A percentile compares a stretch with the other conserved stretches of the same genome.
Evolutionary conservation across 2,113 vertebrate species (phyloP).

Genomic region (Theristicus caerulescens): DNA sequence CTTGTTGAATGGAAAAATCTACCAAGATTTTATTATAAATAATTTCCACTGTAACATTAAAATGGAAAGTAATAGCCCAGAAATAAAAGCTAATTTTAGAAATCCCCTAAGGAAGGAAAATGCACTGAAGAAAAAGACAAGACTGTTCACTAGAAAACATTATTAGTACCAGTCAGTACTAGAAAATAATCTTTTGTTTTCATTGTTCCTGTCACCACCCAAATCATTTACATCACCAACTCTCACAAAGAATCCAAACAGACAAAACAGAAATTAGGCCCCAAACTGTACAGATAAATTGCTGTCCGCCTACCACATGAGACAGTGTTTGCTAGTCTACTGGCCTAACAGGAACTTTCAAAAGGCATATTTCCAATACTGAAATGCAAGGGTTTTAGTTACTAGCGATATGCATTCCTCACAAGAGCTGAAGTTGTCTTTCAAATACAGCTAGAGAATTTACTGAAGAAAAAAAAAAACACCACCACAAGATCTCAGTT

Average conservation of each 20-base stretch:
- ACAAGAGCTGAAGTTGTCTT: neutral
- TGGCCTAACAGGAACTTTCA: neutral
- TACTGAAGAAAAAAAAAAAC: neutral
- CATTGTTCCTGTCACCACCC: neutral
- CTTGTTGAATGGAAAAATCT: neutral
- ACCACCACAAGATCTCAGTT: neutral
- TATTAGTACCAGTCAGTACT: conserved; percentile 16
- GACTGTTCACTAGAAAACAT: neutral
- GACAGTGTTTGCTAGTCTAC: fast-evolving
- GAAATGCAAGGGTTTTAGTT: neutral
- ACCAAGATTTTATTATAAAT: neutral
- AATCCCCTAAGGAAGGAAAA: neutral
- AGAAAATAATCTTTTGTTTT: conserved; percentile 43
- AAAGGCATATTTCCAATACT: neutral
- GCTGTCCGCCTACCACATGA: neutral
- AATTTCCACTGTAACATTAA: neutral
- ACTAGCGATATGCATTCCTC: neutral
- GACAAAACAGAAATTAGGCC: neutral
- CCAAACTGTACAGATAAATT: neutral
- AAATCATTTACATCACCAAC: conserved; percentile 1
- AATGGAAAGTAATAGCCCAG: neutral
- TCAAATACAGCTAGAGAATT: neutral
- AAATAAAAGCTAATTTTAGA: neutral
- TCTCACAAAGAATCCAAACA: conserved; percentile 21
- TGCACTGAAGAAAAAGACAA: neutral